Evolutionary conservation across 1,140 invertebrate genomes (phyloP).

Genomic region (Leptopilina clavipes): DNA sequence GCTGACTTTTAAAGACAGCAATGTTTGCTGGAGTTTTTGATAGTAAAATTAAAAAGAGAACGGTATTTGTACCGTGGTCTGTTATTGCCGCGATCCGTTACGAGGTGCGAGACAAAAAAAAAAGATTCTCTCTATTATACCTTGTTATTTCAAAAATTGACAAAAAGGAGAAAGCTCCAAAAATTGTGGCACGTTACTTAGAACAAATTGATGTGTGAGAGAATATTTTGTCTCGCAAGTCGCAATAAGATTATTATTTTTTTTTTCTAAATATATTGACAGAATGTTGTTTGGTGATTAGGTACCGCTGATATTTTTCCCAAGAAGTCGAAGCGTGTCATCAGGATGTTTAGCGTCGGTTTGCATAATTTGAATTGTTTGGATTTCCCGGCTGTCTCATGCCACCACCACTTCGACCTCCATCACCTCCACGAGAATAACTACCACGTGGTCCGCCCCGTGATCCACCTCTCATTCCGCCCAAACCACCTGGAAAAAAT

Average conservation of each 20-base stretch:
- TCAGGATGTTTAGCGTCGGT: constrained; percentile 65
- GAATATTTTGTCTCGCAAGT: background rate
- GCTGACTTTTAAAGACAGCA: constrained; percentile 2
- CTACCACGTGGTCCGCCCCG: constrained; percentile 68
- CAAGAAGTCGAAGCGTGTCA: constrained; percentile 36
- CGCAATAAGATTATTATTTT: constrained; percentile 14
- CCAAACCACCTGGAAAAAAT: constrained; percentile 66
- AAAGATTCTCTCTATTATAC: background rate
- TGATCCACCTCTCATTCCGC: constrained; percentile 70
- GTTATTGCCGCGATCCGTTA: constrained; percentile 27
- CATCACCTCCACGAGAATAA: constrained; percentile 70
- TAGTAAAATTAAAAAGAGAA: constrained; percentile 14
- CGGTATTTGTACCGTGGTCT: constrained; percentile 29
- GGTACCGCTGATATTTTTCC: constrained; percentile 34
- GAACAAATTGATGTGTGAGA: background rate
- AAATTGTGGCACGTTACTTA: background rate
- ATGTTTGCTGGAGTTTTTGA: background rate
- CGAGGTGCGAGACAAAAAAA: background rate
- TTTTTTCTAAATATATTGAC: background rate
- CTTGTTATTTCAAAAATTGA: background rate
- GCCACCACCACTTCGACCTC: constrained; percentile 63
- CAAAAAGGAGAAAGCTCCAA: background rate
- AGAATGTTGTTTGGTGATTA: constrained; percentile 20
- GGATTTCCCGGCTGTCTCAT: constrained; percentile 68
- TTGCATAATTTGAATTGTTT: constrained; percentile 66